Conservation (phyloP, 1,140 invertebrate genomes). For the Bombus haemorrhoidalis region DNA sequence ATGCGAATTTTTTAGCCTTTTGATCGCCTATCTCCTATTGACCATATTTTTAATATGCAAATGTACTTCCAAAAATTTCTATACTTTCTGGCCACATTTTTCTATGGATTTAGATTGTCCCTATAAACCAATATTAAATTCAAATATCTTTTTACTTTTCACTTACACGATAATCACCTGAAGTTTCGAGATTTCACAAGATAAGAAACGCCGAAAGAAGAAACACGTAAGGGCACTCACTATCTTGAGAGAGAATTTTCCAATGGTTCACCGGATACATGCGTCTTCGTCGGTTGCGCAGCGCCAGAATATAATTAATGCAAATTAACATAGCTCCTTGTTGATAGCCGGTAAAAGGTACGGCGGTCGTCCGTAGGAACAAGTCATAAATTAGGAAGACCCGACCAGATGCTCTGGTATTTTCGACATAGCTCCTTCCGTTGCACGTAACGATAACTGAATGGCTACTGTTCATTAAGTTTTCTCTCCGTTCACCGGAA, state of each 20-base stretch:
- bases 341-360: conserved; percentile 17
- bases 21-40: too few species aligned
- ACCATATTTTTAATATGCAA: too few species aligned
- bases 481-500: conserved; percentile 2
- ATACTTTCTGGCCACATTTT: too few species aligned
- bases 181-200: background rate
- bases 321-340: conserved; percentile 39
- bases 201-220: background rate
- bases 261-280: background rate
- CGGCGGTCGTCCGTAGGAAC: background rate
- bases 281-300: conserved; percentile 20
- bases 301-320: conserved; percentile 54
- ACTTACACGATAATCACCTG: background rate
- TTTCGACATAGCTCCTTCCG: background rate
- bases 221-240: background rate
- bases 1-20: too few species aligned
- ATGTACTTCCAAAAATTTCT: too few species aligned
- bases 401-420: background rate
- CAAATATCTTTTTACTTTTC: too few species aligned
- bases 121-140: too few species aligned
- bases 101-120: too few species aligned
- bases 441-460: conserved; percentile 16
- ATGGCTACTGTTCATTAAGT: conserved; percentile 39
- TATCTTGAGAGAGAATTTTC: background rate
- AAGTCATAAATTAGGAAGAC: conserved; percentile 19